phyloP scores from a whole-genome alignment of 2,113 vertebrate species.

The Saguinus imperator region DNA sequence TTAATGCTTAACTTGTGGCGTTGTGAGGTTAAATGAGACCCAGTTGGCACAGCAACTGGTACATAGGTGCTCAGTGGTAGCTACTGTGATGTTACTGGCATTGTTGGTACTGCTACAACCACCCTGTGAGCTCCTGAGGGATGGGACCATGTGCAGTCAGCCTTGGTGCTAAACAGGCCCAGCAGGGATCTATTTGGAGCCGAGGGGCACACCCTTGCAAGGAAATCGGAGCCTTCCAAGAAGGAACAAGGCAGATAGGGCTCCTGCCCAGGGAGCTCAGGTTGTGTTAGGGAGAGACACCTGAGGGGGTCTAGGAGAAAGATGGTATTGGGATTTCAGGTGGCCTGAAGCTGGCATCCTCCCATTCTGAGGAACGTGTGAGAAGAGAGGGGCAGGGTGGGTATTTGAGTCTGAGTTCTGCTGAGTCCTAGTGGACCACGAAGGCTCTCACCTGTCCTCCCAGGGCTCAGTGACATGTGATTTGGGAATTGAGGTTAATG shows the following conservation, averaged over 20 bases:
- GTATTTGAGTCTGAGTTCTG: neutral
- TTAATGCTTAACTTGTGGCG: neutral
- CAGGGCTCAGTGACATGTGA: neutral
- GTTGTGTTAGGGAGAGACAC: neutral
- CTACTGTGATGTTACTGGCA: neutral
- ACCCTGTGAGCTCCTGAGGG: neutral
- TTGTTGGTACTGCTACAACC: neutral
- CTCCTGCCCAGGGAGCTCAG: neutral
- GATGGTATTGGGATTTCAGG: neutral
- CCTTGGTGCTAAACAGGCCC: neutral
- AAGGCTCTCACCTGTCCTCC: neutral
- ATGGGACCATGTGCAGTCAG: rapidly evolving
- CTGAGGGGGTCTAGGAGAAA: neutral
- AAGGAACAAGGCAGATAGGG: neutral
- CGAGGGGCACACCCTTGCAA: neutral
- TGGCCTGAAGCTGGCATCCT: neutral
- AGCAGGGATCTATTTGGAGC: neutral
- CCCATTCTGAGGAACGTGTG: neutral
- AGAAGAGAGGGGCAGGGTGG: neutral
- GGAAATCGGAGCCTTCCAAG: neutral
- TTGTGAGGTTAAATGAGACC: neutral
- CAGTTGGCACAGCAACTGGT: neutral
- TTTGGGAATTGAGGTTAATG: neutral
- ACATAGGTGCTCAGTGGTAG: neutral
- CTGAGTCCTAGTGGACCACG: rapidly evolving